phyloP scores from a whole-genome alignment of 2,113 vertebrate genomes.

The Lycaon pictus region DNA sequence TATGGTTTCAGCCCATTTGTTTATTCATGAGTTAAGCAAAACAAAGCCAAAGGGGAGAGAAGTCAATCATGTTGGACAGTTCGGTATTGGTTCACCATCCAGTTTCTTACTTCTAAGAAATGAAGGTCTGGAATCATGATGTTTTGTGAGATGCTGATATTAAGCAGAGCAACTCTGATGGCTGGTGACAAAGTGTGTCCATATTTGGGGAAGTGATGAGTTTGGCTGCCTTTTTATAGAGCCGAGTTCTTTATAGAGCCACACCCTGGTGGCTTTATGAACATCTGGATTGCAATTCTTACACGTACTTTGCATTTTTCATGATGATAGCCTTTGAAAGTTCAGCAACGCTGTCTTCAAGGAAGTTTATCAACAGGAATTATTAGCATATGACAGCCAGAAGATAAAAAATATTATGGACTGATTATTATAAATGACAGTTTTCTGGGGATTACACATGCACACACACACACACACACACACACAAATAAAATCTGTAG shows the following conservation, averaged over 20 bases:
- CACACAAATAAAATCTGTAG: neutral
- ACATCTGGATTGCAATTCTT: neutral
- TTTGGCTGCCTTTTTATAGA: neutral
- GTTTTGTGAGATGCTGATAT: neutral
- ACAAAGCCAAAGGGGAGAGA: neutral
- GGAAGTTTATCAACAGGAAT: neutral
- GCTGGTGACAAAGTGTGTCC: neutral
- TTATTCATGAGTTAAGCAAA: neutral
- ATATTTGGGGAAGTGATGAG: neutral
- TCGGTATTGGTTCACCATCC: neutral
- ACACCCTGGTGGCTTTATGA: too few relatives aligned
- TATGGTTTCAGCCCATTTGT: neutral
- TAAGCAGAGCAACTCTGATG: neutral
- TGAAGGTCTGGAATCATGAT: neutral
- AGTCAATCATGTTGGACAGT: neutral
- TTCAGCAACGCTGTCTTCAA: neutral
- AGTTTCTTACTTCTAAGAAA: neutral
- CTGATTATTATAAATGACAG: neutral
- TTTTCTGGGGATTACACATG: neutral
- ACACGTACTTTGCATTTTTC: neutral
- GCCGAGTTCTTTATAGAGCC: neutral
- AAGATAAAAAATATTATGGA: neutral
- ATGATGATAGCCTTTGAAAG: neutral
- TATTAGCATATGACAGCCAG: neutral
- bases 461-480: neutral